Conservation (phyloP, 2,113 vertebrate species). For the Suricata suricatta region DNA sequence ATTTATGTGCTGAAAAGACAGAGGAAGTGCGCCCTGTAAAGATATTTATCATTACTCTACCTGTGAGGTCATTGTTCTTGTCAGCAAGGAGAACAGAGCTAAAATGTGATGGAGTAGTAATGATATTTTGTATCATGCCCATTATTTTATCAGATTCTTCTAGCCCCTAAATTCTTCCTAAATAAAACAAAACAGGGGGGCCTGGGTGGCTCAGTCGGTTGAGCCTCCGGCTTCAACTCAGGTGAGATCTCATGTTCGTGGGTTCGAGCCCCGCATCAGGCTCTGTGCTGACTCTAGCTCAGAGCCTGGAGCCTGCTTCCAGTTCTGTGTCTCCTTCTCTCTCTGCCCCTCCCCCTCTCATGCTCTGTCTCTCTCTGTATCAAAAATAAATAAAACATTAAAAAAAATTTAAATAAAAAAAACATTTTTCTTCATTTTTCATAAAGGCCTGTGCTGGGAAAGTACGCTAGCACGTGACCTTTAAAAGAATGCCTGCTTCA, state of each 20-base stretch:
- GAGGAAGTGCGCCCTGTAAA: conserved; percentile 20
- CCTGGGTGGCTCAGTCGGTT: too few species aligned
- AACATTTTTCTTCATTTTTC: background rate
- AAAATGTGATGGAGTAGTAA: conserved; percentile 5
- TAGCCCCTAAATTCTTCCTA: background rate
- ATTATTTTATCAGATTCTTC: conserved; percentile 35
- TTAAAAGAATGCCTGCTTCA: background rate
- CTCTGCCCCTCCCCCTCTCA: too few species aligned
- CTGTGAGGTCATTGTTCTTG: background rate
- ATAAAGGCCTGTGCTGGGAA: background rate
- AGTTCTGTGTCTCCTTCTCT: too few species aligned
- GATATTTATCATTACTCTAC: conserved; percentile 45
- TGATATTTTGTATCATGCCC: background rate
- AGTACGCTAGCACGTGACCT: background rate
- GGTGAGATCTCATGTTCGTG: too few species aligned
- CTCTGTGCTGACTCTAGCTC: too few species aligned
- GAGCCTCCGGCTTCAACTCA: too few species aligned
- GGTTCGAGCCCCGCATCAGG: too few species aligned
- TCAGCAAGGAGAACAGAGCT: conserved; percentile 3
- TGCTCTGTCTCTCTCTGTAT: too few species aligned
- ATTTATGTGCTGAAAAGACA: conserved; percentile 58
- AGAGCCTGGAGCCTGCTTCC: too few species aligned
- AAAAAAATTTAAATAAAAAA: too few species aligned
- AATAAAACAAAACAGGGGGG: conserved; percentile 40
- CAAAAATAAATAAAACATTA: too few species aligned